A percentile compares a stretch with the other conserved stretches of the same genome.
Evolutionary conservation across 2,797 vertebrate genomes (phyloP).

Genomic region (Amblyraja radiata): DNA sequence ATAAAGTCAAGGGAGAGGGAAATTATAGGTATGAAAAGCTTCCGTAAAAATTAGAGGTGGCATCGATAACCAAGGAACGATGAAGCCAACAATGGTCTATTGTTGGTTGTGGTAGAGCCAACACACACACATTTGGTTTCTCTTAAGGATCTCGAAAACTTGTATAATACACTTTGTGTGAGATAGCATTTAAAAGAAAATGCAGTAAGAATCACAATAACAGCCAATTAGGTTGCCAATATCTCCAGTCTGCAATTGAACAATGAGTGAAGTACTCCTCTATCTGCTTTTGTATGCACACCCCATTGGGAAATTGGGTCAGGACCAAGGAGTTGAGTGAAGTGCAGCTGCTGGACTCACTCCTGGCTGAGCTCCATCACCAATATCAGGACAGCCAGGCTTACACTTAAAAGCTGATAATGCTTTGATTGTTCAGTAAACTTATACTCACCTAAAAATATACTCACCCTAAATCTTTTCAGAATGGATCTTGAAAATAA

Average conservation of each 20-base stretch:
- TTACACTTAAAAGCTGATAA: not conserved
- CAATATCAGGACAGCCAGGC: not conserved
- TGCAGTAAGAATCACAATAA: not conserved
- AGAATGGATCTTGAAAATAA: not conserved
- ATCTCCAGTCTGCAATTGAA: not conserved
- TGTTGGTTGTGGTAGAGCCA: too few relatives aligned
- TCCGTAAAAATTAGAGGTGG: too few relatives aligned
- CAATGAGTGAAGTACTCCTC: not conserved
- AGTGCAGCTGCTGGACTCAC: constrained; percentile 17
- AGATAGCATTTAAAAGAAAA: not conserved
- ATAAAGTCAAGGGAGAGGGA: too few relatives aligned
- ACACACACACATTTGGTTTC: not conserved
- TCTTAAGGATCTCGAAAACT: not conserved
- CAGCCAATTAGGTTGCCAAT: not conserved
- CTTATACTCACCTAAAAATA: not conserved
- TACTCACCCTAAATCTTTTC: not conserved
- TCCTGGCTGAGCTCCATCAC: not conserved
- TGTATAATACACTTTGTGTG: not conserved
- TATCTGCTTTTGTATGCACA: not conserved
- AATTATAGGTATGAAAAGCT: too few relatives aligned
- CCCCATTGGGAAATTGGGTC: constrained; percentile 20
- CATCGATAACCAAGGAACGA: too few relatives aligned
- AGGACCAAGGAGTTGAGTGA: not conserved
- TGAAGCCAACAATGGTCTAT: too few relatives aligned
- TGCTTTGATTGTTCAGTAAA: not conserved